phyloP scores from a whole-genome alignment of 2,888 invertebrate species.

The Dryobota labecula region DNA sequence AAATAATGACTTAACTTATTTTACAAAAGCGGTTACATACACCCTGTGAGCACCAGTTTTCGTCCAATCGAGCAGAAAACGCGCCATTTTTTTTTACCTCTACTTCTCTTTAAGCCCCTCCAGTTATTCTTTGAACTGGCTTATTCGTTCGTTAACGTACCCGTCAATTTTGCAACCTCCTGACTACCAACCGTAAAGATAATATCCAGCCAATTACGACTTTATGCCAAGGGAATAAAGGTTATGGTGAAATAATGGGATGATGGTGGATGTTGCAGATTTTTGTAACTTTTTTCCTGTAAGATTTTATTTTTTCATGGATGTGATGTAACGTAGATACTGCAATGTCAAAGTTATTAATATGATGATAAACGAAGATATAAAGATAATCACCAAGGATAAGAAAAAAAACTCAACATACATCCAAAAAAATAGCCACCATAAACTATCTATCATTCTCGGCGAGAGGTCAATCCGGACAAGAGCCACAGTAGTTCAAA shows the following conservation, averaged over 20 bases:
- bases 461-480: slow-evolving; percentile 11
- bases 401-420: not conserved
- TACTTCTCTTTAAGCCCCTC: slow-evolving; percentile 72
- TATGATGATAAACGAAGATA: not conserved
- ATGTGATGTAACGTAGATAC: slow-evolving; percentile 31
- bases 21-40: slow-evolving; percentile 61
- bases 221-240: slow-evolving; percentile 38
- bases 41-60: slow-evolving; percentile 74
- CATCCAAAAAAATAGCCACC: not conserved
- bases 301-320: slow-evolving; percentile 45
- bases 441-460: slow-evolving; percentile 2
- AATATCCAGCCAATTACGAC: slow-evolving; percentile 23
- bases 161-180: slow-evolving; percentile 63
- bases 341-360: not conserved
- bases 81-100: slow-evolving; percentile 74
- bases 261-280: not conserved
- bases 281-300: slow-evolving; percentile 41
- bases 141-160: slow-evolving; percentile 78
- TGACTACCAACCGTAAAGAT: slow-evolving; percentile 8
- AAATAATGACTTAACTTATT: slow-evolving; percentile 61
- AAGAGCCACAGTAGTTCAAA: slow-evolving; percentile 15
- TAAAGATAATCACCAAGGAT: not conserved
- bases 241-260: not conserved
- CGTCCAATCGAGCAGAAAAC: slow-evolving; percentile 80
- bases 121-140: slow-evolving; percentile 80